Evolutionary conservation across 1,140 invertebrate species (phyloP).

Genomic region (Solen grandis): DNA sequence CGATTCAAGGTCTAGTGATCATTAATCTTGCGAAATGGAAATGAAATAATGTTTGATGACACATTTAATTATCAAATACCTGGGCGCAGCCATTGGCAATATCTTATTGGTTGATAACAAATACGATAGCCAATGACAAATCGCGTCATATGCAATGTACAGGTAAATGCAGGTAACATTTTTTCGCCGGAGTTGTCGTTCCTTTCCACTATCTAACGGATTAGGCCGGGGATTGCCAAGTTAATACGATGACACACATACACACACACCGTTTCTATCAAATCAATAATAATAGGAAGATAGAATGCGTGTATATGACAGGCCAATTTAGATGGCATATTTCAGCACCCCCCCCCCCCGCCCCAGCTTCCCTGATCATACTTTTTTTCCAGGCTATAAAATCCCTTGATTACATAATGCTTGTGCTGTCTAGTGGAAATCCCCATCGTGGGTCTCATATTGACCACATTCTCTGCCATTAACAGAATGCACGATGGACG

Average conservation of each 20-base stretch:
- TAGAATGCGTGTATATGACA: not conserved
- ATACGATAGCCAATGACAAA: not conserved
- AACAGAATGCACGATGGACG: too few relatives aligned
- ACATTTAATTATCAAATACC: slow-evolving; percentile 41
- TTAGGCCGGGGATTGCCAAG: too few relatives aligned
- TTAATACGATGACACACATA: not conserved
- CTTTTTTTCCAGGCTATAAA: too few relatives aligned
- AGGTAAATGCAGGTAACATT: too few relatives aligned
- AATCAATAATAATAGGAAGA: not conserved
- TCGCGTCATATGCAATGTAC: not conserved
- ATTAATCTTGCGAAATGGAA: not conserved
- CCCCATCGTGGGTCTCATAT: too few relatives aligned
- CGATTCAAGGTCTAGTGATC: not conserved
- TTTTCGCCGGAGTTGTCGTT: not conserved
- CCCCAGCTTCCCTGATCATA: too few relatives aligned
- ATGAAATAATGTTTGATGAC: not conserved
- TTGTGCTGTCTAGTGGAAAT: too few relatives aligned
- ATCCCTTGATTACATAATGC: too few relatives aligned
- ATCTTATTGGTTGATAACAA: not conserved
- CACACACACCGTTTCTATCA: not conserved
- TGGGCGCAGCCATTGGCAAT: slow-evolving; percentile 38
- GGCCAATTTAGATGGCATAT: too few relatives aligned
- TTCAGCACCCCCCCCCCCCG: too few relatives aligned
- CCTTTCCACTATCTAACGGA: not conserved
- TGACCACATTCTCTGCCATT: too few relatives aligned